Base-by-base conservation (phyloP, 37 sponge, comb jelly and placozoan genomes). In the Spongilla lacustris region DNA sequence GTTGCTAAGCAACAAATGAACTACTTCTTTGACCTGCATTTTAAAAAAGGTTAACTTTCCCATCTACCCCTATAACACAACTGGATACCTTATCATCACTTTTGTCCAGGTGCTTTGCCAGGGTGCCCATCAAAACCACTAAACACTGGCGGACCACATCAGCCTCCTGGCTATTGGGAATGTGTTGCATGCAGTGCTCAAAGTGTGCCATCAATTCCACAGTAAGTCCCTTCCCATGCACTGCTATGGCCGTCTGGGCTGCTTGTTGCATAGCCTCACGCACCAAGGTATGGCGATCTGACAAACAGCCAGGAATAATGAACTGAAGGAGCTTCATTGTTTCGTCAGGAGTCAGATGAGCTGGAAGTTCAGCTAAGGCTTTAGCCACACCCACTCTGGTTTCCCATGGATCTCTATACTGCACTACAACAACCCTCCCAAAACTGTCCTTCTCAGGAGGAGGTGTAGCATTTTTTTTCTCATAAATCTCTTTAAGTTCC, bases 71-170 rank as follows among this genome's bases (percentile, higher is more conserved):
- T 17, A 36, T 68, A 66, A 66, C 81, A 33, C 24, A n/a, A 13
- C 3, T 35, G 9, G 36, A 28, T 30, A 96, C 98, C 89, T 97
- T 97, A 19, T 93, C 90, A 78, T 94, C 94, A 4, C 88, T 81
- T 66, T 92, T 89, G 66, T 94, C 86, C 79, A 99, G 81, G 81
- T 97, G 96, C 30, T 92, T 92, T n/a, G 99, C 99, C 17, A 99
- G 92, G 21, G 96, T 91, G 2, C 96, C 99, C 94, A 96, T 97
- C 71, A 99, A 70, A 14, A 99, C 92, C n/a, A 99, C 90, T 21
- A 94, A 78, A 19, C 93, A 90, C 81, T 95, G 96, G 71, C 96
- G 76, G 6, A 94, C 83, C 1, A 77, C 75, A 76, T 99, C 99
- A 26, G 79, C 73, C 58, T 91, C 87, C 46, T 89, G 72, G 3